Percentiles rank a stretch among this genome's conserved stretches.
Evolutionary conservation across 2,797 vertebrate genomes (phyloP).

Genomic region (Karalla daura): DNA sequence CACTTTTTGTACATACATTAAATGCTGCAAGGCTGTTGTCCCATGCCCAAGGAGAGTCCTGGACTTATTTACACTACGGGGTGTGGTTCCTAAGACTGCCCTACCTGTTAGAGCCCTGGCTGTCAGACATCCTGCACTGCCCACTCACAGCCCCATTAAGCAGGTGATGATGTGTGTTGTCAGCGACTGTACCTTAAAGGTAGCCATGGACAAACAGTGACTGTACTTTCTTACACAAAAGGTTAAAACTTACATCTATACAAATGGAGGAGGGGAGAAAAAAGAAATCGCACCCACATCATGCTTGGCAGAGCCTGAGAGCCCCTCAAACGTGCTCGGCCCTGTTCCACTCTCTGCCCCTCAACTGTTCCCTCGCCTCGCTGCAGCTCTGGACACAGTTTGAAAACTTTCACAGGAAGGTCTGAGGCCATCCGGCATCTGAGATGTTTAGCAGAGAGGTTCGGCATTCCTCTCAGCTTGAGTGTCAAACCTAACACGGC

Average conservation of each 20-base stretch:
- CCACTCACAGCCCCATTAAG: constrained; percentile 1
- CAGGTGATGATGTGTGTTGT: background rate
- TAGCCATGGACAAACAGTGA: background rate
- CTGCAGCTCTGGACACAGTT: constrained; percentile 26
- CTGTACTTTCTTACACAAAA: constrained; percentile 5
- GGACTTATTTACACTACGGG: constrained; percentile 16
- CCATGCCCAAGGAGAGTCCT: constrained; percentile 3
- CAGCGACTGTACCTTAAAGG: background rate
- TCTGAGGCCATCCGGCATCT: constrained; percentile 51
- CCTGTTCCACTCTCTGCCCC: constrained; percentile 43
- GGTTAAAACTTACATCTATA: background rate
- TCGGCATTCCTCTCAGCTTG: constrained; percentile 71
- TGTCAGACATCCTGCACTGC: background rate
- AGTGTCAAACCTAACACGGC: constrained; percentile 69
- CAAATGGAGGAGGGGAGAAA: constrained; percentile 35
- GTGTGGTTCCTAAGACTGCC: constrained; percentile 47
- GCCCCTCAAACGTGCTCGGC: constrained; percentile 32
- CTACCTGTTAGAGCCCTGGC: constrained; percentile 45
- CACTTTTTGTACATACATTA: background rate
- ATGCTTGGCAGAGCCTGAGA: constrained; percentile 57
- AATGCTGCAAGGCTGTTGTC: background rate
- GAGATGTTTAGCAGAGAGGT: constrained; percentile 67
- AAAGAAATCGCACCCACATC: constrained; percentile 49
- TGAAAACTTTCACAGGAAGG: constrained; percentile 67
- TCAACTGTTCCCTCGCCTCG: constrained; percentile 33